A percentile compares a stretch with the other conserved stretches of the same genome.
These are phyloP conservation scores for Vanessa tameamea DNA, from an alignment of 1,140 invertebrate genomes.

Conservation along the genomic window DNA sequence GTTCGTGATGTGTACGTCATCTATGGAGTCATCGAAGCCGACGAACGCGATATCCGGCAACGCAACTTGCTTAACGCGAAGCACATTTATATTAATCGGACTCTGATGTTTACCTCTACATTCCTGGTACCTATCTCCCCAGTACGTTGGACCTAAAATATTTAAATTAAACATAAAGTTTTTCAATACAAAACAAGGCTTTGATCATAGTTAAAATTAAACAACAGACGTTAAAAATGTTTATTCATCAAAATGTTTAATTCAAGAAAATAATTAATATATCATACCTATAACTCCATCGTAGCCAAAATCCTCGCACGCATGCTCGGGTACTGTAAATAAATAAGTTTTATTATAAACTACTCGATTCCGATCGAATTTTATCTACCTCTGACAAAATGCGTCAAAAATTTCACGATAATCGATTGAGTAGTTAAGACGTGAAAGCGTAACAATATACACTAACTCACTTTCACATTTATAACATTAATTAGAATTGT, in stretches of 20 bases:
- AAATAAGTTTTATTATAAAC: conserved; percentile 20
- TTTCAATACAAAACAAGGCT: too few relatives aligned
- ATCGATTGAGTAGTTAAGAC: too few relatives aligned
- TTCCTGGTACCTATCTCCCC: conserved; percentile 84
- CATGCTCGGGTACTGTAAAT: conserved; percentile 55
- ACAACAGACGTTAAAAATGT: too few relatives aligned
- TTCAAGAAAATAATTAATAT: not conserved
- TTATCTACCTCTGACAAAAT: too few relatives aligned
- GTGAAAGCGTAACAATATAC: too few relatives aligned
- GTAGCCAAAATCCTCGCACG: conserved; percentile 69
- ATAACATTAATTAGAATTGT: too few relatives aligned
- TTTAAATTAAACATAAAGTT: not conserved
- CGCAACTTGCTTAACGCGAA: conserved; percentile 82
- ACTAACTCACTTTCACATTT: too few relatives aligned
- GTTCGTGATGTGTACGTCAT: conserved; percentile 83
- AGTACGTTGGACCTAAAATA: conserved; percentile 84
- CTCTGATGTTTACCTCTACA: conserved; percentile 91
- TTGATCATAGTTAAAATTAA: too few relatives aligned
- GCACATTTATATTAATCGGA: conserved; percentile 89
- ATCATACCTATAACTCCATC: conserved; percentile 67
- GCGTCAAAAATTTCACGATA: too few relatives aligned
- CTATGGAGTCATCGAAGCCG: conserved; percentile 82
- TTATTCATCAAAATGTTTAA: too few relatives aligned
- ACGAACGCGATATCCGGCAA: conserved; percentile 81
- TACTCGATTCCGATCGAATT: too few relatives aligned